Percentiles rank a stretch among this genome's conserved stretches.
Evolutionary conservation across 2,113 vertebrate species (phyloP).

Genomic region (Protobothrops flavoviridis): DNA sequence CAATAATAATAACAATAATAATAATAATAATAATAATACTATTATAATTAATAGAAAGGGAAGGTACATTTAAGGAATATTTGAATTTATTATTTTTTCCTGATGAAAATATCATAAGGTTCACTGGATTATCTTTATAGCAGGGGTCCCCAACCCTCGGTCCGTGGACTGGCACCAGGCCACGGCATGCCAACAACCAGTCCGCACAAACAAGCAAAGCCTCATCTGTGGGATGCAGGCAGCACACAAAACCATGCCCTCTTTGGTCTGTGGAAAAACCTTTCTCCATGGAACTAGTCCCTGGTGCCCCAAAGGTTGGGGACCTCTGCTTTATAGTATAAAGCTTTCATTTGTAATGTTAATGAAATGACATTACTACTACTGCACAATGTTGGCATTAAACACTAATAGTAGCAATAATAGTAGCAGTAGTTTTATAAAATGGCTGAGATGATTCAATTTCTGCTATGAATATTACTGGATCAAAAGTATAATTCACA

Average conservation of each 20-base stretch:
- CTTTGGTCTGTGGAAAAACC: too few relatives aligned
- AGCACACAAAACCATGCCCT: too few relatives aligned
- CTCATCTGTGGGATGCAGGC: too few relatives aligned
- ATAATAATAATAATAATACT: neutral
- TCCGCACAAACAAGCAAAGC: too few relatives aligned
- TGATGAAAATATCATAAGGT: conserved; percentile 11
- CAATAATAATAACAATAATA: too few relatives aligned
- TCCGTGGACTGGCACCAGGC: too few relatives aligned
- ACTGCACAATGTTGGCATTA: neutral
- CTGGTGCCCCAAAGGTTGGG: too few relatives aligned
- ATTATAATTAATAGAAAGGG: neutral
- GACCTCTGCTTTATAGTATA: neutral
- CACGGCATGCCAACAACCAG: too few relatives aligned
- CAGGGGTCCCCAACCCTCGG: too few relatives aligned
- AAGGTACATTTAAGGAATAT: conserved; percentile 30
- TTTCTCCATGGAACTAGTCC: too few relatives aligned
- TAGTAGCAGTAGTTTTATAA: neutral
- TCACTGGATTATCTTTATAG: conserved; percentile 36
- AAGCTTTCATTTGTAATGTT: neutral
- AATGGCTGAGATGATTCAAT: neutral
- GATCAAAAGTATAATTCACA: neutral
- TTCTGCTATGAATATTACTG: neutral
- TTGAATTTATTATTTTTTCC: conserved; percentile 10
- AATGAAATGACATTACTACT: conserved; percentile 19
- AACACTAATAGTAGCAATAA: neutral